These are phyloP conservation scores for Chouioia cunea DNA, from an alignment of 2,888 invertebrate genomes.

Conservation along the genomic window DNA sequence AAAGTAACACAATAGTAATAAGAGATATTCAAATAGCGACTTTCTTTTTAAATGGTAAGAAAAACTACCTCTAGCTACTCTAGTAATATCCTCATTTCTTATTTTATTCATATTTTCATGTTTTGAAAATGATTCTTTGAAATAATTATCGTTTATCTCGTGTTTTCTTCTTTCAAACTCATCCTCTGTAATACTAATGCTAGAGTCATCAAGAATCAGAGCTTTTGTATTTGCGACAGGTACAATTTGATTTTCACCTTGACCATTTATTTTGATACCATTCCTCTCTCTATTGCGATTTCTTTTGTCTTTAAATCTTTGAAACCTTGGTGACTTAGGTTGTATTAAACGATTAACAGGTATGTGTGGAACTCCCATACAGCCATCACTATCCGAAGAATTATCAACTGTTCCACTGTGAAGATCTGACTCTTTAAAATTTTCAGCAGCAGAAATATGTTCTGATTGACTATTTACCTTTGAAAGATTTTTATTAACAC, in stretches of 20 bases:
- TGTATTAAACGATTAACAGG: constrained; percentile 32
- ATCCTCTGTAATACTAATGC: constrained; percentile 54
- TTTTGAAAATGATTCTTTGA: neutral
- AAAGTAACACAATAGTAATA: too few species aligned
- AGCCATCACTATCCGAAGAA: constrained; percentile 52
- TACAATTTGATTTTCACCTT: constrained; percentile 24
- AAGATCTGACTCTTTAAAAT: neutral
- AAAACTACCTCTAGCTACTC: neutral
- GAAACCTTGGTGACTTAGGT: constrained; percentile 35
- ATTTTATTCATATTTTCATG: neutral
- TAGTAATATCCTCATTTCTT: neutral
- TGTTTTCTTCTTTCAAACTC: constrained; percentile 35
- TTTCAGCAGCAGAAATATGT: neutral
- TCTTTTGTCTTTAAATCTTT: constrained; percentile 19
- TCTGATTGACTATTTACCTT: too few species aligned
- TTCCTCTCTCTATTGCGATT: constrained; percentile 19
- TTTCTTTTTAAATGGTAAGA: neutral
- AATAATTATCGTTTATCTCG: neutral
- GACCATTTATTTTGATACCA: constrained; percentile 5
- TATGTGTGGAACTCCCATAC: constrained; percentile 54
- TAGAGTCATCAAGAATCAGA: constrained; percentile 48
- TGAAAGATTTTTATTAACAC: neutral
- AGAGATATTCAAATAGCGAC: neutral
- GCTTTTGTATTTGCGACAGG: constrained; percentile 8
- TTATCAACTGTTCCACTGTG: constrained; percentile 20